A percentile compares a stretch with the other conserved stretches of the same genome.
Evolutionary conservation across 2,888 invertebrate genomes (phyloP).

Genomic region (Agrotis segetum): DNA sequence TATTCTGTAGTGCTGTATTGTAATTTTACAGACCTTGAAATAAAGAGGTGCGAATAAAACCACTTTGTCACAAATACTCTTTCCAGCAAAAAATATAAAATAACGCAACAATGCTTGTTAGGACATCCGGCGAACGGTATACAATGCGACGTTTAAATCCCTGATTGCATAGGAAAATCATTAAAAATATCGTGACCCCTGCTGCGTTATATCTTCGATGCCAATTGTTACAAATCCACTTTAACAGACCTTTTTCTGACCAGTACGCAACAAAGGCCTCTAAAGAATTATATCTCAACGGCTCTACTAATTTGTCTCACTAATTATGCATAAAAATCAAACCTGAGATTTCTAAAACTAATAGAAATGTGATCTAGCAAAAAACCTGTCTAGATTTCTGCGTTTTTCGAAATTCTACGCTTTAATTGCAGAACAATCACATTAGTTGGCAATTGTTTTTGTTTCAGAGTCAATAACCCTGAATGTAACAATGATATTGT

Average conservation of each 20-base stretch:
- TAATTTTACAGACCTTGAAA: constrained; percentile 3
- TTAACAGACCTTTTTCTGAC: constrained; percentile 12
- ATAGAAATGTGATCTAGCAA: constrained; percentile 44
- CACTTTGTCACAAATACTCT: constrained; percentile 5
- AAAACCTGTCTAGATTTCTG: constrained; percentile 37
- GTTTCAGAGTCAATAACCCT: constrained; percentile 12
- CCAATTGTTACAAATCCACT: constrained; percentile 30
- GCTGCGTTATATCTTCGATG: constrained; percentile 21
- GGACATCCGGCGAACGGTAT: constrained; percentile 36
- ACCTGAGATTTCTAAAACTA: constrained; percentile 26
- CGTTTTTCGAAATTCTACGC: constrained; percentile 25
- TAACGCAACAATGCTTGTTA: constrained; percentile 44
- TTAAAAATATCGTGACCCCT: constrained; percentile 32
- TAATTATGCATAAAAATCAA: constrained; percentile 48
- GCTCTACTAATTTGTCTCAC: constrained; percentile 32
- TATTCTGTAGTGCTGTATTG: background rate
- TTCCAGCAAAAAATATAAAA: constrained; percentile 20
- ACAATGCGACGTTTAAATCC: constrained; percentile 17
- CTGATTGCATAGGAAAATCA: constrained; percentile 24
- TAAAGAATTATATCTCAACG: constrained; percentile 25
- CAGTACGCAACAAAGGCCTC: constrained; percentile 39
- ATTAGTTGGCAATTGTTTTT: constrained; percentile 22
- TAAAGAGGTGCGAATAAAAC: constrained; percentile 3
- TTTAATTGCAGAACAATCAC: constrained; percentile 42
- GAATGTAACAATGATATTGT: background rate